These are phyloP conservation scores for Agrilus mali DNA, from an alignment of 2,888 invertebrate species.

Conservation along the genomic window DNA sequence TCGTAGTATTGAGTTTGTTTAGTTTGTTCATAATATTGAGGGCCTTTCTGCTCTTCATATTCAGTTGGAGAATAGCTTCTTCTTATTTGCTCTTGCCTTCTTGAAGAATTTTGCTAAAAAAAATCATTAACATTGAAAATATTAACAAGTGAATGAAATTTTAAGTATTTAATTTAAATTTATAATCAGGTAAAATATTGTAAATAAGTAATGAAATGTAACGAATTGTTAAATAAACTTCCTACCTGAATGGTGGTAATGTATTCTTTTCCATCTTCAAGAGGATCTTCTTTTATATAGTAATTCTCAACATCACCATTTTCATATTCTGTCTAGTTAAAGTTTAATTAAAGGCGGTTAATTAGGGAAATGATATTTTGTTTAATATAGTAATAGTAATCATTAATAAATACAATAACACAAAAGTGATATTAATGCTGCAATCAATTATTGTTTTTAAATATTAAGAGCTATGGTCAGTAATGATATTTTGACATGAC, in stretches of 20 bases:
- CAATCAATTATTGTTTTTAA: neutral
- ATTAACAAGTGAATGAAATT: no score
- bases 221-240: neutral
- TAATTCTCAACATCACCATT: constrained; percentile 29
- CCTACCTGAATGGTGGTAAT: constrained; percentile 29
- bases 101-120: constrained; percentile 26
- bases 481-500: neutral
- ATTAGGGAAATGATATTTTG: neutral
- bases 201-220: neutral
- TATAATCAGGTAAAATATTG: no score
- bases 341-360: constrained; percentile 10
- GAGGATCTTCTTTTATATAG: constrained; percentile 25
- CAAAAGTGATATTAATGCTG: neutral
- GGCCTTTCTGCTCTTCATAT: constrained; percentile 21
- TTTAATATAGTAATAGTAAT: no score
- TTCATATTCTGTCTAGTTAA: constrained; percentile 28
- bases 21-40: constrained; percentile 30
- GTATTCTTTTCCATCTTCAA: constrained; percentile 25
- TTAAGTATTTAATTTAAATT: no score
- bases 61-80: constrained; percentile 27
- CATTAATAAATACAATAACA: neutral
- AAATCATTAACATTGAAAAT: neutral
- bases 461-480: neutral
- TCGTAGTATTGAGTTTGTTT: constrained; percentile 27
- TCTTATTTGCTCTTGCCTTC: constrained; percentile 19